A percentile compares a stretch with the other conserved stretches of the same genome.
These are phyloP conservation scores for Scomber scombrus DNA, from an alignment of 2,113 vertebrate genomes.

Conservation along the genomic window DNA sequence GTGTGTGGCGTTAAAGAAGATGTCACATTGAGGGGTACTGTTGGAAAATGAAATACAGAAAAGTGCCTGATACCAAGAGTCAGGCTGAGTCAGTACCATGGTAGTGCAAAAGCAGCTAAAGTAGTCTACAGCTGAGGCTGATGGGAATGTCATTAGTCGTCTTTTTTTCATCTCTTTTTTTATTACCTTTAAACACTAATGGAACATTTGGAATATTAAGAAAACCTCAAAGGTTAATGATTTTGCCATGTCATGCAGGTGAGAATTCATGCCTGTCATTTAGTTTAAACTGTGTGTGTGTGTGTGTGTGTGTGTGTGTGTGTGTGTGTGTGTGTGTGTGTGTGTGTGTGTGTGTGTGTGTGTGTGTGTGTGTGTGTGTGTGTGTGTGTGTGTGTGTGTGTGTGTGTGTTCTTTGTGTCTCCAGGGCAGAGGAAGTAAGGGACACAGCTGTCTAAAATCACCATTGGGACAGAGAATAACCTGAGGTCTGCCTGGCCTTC, in stretches of 20 bases:
- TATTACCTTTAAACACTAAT: no score
- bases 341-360: constrained; percentile 36
- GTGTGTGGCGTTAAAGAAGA: no score
- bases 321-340: constrained; percentile 30
- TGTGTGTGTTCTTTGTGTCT: constrained; percentile 47
- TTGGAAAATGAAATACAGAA: no score
- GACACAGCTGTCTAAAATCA: constrained; percentile 79
- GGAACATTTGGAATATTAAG: background rate
- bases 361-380: constrained; percentile 14
- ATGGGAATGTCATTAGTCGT: no score
- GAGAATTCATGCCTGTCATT: constrained; percentile 44
- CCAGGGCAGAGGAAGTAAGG: constrained; percentile 64
- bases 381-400: constrained; percentile 35
- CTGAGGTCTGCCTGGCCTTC: constrained; percentile 66
- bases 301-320: constrained; percentile 28
- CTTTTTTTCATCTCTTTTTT: no score
- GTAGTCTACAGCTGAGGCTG: no score
- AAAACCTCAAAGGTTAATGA: constrained; percentile 41
- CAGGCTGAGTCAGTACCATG: no score
- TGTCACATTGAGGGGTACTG: no score
- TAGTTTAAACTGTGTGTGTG: constrained; percentile 17
- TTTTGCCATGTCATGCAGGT: constrained; percentile 69
- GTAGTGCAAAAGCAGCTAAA: no score
- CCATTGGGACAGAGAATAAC: constrained; percentile 73
- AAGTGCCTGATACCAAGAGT: no score